Evolutionary conservation across 2,888 invertebrate genomes (phyloP).

Genomic region (Leptinotarsa haldemani): DNA sequence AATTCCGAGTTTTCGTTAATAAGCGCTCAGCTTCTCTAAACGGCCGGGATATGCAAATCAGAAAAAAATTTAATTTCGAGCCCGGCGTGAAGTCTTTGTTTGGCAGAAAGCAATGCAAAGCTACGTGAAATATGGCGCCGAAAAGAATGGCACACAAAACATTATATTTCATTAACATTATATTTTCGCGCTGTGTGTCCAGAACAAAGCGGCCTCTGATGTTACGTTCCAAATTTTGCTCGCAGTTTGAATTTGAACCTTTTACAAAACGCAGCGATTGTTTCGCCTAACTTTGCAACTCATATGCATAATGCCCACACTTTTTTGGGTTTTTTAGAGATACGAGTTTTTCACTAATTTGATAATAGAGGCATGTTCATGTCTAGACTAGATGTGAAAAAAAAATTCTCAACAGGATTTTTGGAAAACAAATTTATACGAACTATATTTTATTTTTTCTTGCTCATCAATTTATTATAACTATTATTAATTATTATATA

Average conservation of each 20-base stretch:
- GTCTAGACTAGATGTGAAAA: neutral
- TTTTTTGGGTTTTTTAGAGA: conserved; percentile 17
- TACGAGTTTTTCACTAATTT: conserved; percentile 30
- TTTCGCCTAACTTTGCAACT: conserved; percentile 34
- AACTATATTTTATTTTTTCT: too few relatives aligned
- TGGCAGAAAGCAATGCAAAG: conserved; percentile 36
- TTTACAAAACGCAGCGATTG: conserved; percentile 33
- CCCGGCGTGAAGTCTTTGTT: conserved; percentile 50
- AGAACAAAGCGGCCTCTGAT: conserved; percentile 23
- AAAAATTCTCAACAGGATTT: too few relatives aligned
- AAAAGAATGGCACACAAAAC: conserved; percentile 37
- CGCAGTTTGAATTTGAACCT: conserved; percentile 31
- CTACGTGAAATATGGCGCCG: conserved; percentile 44
- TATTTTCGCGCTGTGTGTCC: conserved; percentile 1
- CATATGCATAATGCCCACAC: conserved; percentile 35
- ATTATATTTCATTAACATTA: conserved; percentile 15
- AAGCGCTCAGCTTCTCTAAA: conserved; percentile 47
- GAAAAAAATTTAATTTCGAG: conserved; percentile 52
- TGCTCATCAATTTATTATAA: too few relatives aligned
- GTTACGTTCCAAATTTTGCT: conserved; percentile 48
- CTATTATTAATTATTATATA: too few relatives aligned
- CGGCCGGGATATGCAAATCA: conserved; percentile 55
- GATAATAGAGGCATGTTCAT: conserved; percentile 26
- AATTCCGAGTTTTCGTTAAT: conserved; percentile 45
- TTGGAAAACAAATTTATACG: too few relatives aligned